Evolutionary conservation across 2,113 vertebrate species (phyloP).

Genomic region (Pelodiscus sinensis): DNA sequence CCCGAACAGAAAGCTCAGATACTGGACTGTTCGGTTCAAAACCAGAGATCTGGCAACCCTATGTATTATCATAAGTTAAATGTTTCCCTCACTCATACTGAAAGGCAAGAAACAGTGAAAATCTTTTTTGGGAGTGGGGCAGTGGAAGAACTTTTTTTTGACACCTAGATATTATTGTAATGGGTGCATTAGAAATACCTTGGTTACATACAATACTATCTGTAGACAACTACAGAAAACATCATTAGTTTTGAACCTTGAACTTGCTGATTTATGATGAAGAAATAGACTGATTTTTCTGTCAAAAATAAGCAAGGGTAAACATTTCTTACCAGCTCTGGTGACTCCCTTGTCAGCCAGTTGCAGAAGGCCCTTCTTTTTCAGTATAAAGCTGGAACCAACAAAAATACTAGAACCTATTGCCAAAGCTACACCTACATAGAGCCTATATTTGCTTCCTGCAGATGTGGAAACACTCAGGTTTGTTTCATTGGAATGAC

Average conservation of each 20-base stretch:
- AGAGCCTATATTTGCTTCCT: conserved; percentile 74
- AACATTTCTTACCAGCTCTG: conserved; percentile 79
- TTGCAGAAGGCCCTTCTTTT: conserved; percentile 85
- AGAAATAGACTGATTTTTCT: rapidly evolving
- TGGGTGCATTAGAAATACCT: not conserved
- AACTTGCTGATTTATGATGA: not conserved
- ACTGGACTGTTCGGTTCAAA: too few relatives aligned
- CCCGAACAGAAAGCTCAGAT: too few relatives aligned
- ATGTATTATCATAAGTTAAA: not conserved
- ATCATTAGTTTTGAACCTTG: not conserved
- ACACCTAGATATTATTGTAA: not conserved
- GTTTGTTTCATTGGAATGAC: conserved; percentile 54
- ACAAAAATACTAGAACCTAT: conserved; percentile 81
- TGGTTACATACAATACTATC: not conserved
- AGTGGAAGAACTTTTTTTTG: not conserved
- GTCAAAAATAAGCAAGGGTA: not conserved
- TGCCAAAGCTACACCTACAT: conserved; percentile 76
- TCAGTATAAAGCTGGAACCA: conserved; percentile 85
- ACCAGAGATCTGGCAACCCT: too few relatives aligned
- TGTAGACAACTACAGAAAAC: not conserved
- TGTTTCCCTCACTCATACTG: not conserved
- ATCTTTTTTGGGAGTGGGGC: not conserved
- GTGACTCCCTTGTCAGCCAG: conserved; percentile 75
- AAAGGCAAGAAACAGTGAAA: not conserved
- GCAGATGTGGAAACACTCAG: conserved; percentile 33